Percentiles rank a stretch among this genome's conserved stretches.
Conservation (phyloP, 2,888 invertebrate genomes). For the Apodemia mormo region DNA sequence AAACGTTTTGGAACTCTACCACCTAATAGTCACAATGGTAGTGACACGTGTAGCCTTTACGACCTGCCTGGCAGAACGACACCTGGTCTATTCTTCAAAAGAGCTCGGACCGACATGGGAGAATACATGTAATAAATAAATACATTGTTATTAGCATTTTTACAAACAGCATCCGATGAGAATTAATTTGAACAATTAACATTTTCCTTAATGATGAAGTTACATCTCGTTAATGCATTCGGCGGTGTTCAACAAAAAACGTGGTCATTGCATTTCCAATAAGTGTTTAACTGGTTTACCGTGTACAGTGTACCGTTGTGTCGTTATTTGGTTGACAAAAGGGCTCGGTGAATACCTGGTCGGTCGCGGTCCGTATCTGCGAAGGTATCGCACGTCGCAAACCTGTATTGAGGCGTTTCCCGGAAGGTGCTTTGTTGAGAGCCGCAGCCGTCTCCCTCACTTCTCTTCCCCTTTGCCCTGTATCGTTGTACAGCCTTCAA, state of each 20-base stretch:
- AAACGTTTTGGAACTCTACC: too few relatives aligned
- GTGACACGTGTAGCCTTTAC: too few relatives aligned
- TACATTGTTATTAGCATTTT: too few relatives aligned
- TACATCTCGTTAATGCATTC: background rate
- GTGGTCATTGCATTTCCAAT: constrained; percentile 33
- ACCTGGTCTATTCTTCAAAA: too few relatives aligned
- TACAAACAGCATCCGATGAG: too few relatives aligned
- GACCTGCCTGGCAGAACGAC: too few relatives aligned
- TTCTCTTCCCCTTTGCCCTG: constrained; percentile 42
- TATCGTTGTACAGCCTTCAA: constrained; percentile 28
- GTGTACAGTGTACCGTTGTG: constrained; percentile 50
- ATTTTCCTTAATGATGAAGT: too few relatives aligned
- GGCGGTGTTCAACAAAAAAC: constrained; percentile 20
- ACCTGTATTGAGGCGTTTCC: constrained; percentile 80
- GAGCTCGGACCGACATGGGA: too few relatives aligned
- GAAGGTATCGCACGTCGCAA: constrained; percentile 80
- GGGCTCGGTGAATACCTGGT: constrained; percentile 60
- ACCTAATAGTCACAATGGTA: too few relatives aligned
- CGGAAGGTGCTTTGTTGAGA: constrained; percentile 77
- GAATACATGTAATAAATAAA: too few relatives aligned
- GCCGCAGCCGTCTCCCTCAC: constrained; percentile 54
- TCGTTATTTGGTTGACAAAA: constrained; percentile 62
- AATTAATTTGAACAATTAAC: too few relatives aligned
- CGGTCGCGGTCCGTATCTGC: constrained; percentile 69
- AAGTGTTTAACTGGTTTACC: constrained; percentile 35